Conservation (phyloP, 1,140 invertebrate genomes). For the Anastrepha ludens region DNA sequence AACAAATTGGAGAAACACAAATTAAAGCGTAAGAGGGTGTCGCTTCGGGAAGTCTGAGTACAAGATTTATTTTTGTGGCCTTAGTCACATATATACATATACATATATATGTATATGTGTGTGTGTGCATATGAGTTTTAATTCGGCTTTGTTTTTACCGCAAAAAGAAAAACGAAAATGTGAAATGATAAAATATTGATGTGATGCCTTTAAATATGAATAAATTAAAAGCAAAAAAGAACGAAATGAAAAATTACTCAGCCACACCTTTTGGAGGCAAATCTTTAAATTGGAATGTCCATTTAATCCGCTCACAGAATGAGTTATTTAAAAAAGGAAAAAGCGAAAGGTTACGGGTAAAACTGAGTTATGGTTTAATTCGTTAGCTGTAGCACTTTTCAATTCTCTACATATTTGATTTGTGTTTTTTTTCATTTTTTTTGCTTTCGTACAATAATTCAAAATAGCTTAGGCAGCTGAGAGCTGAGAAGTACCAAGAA, state of each 20-base stretch:
- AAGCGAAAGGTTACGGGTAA: neutral
- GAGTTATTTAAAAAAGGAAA: neutral
- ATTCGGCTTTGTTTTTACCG: conserved; percentile 21
- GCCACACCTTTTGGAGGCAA: conserved; percentile 12
- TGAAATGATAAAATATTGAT: neutral
- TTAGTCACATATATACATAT: neutral
- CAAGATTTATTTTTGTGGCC: conserved; percentile 6
- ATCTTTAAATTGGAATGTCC: conserved; percentile 43
- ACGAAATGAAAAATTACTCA: conserved; percentile 1
- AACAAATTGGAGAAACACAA: conserved; percentile 4
- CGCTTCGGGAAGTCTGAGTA: neutral
- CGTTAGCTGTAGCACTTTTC: too few relatives aligned
- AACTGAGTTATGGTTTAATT: too few relatives aligned
- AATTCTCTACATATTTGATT: too few relatives aligned
- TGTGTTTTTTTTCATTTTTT: too few relatives aligned
- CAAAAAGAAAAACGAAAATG: neutral
- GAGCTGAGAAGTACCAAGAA: too few relatives aligned
- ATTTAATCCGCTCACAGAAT: neutral
- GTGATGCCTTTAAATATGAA: neutral
- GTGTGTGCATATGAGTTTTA: neutral
- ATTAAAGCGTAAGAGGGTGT: neutral
- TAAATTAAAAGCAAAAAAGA: neutral
- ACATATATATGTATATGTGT: neutral
- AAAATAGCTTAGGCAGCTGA: too few relatives aligned
- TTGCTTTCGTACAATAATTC: too few relatives aligned